A percentile compares a stretch with the other conserved stretches of the same genome.
phyloP scores from a whole-genome alignment of 2,888 invertebrate genomes.

The Flexamia atlantica region DNA sequence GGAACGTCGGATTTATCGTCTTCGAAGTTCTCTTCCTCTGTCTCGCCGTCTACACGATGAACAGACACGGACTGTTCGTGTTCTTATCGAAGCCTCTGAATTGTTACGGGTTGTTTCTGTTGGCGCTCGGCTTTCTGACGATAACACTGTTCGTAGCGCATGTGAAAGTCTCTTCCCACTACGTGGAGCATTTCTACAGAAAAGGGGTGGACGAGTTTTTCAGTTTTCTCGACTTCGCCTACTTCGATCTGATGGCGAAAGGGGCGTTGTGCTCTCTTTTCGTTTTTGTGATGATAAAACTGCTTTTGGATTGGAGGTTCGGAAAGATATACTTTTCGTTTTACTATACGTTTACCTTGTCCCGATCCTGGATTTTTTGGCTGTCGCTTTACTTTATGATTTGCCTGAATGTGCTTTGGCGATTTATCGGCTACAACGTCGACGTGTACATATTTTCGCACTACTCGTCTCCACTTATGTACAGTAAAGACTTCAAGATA shows the following conservation, averaged over 20 bases:
- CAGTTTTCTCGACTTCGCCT: neutral
- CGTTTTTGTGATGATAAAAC: neutral
- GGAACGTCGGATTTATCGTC: neutral
- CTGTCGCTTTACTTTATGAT: neutral
- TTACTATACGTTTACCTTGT: too few relatives aligned
- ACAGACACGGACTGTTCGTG: neutral
- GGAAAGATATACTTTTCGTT: too few relatives aligned
- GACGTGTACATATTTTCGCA: neutral
- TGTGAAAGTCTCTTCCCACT: neutral
- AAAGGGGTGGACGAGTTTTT: neutral
- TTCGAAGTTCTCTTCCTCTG: neutral
- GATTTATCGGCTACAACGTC: neutral
- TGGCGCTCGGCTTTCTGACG: neutral
- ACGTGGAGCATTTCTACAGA: neutral
- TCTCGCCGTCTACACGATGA: neutral
- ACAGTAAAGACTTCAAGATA: neutral
- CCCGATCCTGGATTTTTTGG: too few relatives aligned
- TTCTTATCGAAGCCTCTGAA: neutral
- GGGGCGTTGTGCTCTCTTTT: neutral
- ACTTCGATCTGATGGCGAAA: neutral
- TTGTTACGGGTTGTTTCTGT: neutral
- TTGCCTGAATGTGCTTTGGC: neutral
- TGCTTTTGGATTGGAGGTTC: too few relatives aligned
- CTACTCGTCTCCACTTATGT: neutral
- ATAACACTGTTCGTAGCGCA: neutral